A percentile compares a stretch with the other conserved stretches of the same genome.
phyloP scores from a whole-genome alignment of 2,888 invertebrate genomes.

The Smittia aterrima region DNA sequence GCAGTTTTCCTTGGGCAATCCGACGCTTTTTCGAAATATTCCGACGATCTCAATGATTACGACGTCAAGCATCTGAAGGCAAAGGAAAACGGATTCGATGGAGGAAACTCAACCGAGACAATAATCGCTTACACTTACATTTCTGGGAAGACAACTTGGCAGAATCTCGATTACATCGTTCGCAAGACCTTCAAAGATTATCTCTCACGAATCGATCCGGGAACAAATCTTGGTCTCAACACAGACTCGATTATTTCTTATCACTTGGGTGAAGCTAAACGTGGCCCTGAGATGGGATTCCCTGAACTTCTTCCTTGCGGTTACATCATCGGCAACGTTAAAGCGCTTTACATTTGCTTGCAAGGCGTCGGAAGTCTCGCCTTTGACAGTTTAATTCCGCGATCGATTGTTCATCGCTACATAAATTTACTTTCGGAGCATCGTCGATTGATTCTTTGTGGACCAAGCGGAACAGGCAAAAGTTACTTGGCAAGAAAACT shows the following conservation, averaged over 20 bases:
- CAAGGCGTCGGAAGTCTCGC: slow-evolving; percentile 83
- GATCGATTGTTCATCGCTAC: slow-evolving; percentile 92
- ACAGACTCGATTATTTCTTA: slow-evolving; percentile 91
- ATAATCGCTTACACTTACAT: slow-evolving; percentile 86
- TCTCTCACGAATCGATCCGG: slow-evolving; percentile 87
- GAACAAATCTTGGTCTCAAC: slow-evolving; percentile 78
- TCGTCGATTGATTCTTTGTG: slow-evolving; percentile 89
- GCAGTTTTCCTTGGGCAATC: slow-evolving; percentile 86
- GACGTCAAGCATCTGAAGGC: slow-evolving; percentile 48
- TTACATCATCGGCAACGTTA: slow-evolving; percentile 85
- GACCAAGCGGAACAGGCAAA: slow-evolving; percentile 95
- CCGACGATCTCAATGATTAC: slow-evolving; percentile 65
- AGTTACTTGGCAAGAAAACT: slow-evolving; percentile 92
- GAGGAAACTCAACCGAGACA: slow-evolving; percentile 66
- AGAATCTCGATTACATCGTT: slow-evolving; percentile 86
- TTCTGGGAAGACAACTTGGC: slow-evolving; percentile 93
- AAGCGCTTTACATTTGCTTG: slow-evolving; percentile 84
- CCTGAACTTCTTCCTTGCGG: slow-evolving; percentile 92
- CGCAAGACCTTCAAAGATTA: slow-evolving; percentile 93
- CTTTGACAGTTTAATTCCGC: slow-evolving; percentile 93
- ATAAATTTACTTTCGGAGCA: slow-evolving; percentile 88
- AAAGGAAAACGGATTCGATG: neutral
- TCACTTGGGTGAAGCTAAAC: slow-evolving; percentile 85
- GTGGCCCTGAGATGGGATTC: slow-evolving; percentile 74
- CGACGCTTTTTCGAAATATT: slow-evolving; percentile 70